Percentiles rank a stretch among this genome's conserved stretches.
Conservation (phyloP, 2,797 vertebrate genomes). For the Pygocentrus nattereri region DNA sequence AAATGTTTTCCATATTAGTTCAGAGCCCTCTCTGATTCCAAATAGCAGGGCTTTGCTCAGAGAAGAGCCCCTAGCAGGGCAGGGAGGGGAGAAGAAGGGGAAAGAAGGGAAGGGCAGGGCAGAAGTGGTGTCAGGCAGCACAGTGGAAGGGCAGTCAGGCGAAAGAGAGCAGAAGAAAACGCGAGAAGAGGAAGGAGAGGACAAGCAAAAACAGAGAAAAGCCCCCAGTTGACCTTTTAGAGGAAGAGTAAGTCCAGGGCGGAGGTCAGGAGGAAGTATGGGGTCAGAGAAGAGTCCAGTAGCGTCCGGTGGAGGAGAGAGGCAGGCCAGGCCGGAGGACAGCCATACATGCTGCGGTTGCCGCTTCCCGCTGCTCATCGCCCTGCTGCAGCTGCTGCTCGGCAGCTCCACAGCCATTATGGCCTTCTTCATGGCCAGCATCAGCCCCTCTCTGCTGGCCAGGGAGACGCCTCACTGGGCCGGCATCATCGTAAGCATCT, state of each 20-base stretch:
- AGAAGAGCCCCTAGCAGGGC: conserved; percentile 68
- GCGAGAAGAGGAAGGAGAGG: conserved; percentile 51
- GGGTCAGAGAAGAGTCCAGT: conserved; percentile 59
- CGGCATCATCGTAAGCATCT: conserved; percentile 95
- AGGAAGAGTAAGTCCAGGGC: conserved; percentile 28
- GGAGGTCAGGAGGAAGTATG: conserved; percentile 45
- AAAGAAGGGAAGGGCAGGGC: conserved; percentile 44
- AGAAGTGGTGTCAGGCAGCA: conserved; percentile 38
- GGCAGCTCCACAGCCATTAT: conserved; percentile 85
- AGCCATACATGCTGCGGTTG: conserved; percentile 86
- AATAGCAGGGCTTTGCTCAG: conserved; percentile 80
- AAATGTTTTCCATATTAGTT: conserved; percentile 99
- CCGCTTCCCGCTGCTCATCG: conserved; percentile 91
- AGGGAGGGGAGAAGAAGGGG: conserved; percentile 58
- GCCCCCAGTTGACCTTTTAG: conserved; percentile 7
- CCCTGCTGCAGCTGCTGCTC: conserved; percentile 91
- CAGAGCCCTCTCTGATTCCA: conserved; percentile 85
- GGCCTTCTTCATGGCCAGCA: conserved; percentile 91
- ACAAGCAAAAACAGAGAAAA: conserved; percentile 50
- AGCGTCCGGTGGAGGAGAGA: conserved; percentile 66
- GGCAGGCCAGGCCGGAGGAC: conserved; percentile 49
- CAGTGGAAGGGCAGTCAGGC: conserved; percentile 53
- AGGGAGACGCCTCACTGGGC: conserved; percentile 98
- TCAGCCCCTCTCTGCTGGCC: conserved; percentile 90
- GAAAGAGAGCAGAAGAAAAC: conserved; percentile 63